Evolutionary conservation across 2,113 vertebrate genomes (phyloP).

Genomic region (Stictonetta naevosa): DNA sequence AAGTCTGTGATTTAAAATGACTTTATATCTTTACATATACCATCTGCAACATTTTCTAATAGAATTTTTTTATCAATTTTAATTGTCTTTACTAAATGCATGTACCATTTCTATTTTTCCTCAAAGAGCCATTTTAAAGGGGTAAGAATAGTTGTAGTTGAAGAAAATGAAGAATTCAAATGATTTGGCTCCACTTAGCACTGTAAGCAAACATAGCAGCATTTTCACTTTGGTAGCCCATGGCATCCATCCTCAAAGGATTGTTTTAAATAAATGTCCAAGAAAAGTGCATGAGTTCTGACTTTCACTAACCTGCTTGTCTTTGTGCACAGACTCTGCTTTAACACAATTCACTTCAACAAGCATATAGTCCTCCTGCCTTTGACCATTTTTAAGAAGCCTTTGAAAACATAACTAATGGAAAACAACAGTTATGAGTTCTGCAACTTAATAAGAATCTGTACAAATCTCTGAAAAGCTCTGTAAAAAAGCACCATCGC

Average conservation of each 20-base stretch:
- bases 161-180: not conserved
- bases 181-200: not conserved
- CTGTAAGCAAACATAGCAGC: rapidly evolving
- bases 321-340: not conserved
- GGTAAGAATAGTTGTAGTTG: not conserved
- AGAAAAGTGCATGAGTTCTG: not conserved
- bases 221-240: not conserved
- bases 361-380: not conserved
- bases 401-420: not conserved
- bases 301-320: not conserved
- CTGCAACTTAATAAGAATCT: not conserved
- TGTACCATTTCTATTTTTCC: not conserved
- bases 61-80: not conserved
- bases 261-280: not conserved
- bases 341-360: not conserved
- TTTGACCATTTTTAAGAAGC: not conserved
- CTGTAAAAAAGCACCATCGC: not conserved
- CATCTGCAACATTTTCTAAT: not conserved
- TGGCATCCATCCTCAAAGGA: not conserved
- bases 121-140: not conserved
- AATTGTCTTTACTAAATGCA: not conserved
- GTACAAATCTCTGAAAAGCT: not conserved
- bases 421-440: not conserved
- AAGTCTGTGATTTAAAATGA: not conserved
- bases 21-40: not conserved